phyloP scores from a whole-genome alignment of 2,888 invertebrate genomes.

The Hirudinaria manillensis region DNA sequence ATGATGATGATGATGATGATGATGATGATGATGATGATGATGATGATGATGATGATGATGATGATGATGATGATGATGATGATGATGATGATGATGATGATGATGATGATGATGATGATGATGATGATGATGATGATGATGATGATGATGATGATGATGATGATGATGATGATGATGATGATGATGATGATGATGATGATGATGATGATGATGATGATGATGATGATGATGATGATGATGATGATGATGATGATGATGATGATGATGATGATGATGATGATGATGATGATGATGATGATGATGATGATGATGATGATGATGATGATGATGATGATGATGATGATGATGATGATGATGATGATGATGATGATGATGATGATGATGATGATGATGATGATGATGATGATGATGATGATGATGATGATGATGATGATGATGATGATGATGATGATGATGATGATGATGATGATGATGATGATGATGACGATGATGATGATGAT shows the following conservation, averaged over 20 bases:
- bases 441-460: not conserved
- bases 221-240: not conserved
- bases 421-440: not conserved
- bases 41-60: slow-evolving; percentile 24
- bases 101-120: not conserved
- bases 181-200: slow-evolving; percentile 17
- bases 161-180: not conserved
- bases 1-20: slow-evolving; percentile 20
- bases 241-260: slow-evolving; percentile 3
- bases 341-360: slow-evolving; percentile 26
- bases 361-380: slow-evolving; percentile 13
- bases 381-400: slow-evolving; percentile 13
- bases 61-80: not conserved
- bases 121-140: slow-evolving; percentile 21
- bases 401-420: slow-evolving; percentile 9
- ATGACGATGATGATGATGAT: not conserved
- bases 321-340: slow-evolving; percentile 3
- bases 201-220: slow-evolving; percentile 23
- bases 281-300: not conserved
- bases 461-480: not conserved
- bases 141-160: slow-evolving; percentile 22
- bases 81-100: not conserved
- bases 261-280: slow-evolving; percentile 7
- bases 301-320: slow-evolving; percentile 8
- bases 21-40: slow-evolving; percentile 24